Evolutionary conservation across 1,140 invertebrate species (phyloP).

Genomic region (Olivierus martensii): DNA sequence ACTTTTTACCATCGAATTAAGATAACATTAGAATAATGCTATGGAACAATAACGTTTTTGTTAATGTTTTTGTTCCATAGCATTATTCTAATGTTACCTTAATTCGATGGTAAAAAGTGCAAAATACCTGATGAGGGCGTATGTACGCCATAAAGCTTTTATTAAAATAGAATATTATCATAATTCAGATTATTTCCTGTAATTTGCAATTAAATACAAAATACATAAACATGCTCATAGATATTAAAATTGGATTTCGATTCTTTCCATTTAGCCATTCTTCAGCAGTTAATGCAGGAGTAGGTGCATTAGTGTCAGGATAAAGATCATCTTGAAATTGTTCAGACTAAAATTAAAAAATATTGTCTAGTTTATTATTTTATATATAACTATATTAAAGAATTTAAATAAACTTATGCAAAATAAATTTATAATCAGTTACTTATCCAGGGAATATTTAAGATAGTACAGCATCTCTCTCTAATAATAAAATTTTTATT

Average conservation of each 20-base stretch:
- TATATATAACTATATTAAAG: background rate
- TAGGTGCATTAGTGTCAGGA: slow-evolving; percentile 73
- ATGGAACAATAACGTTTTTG: too few species aligned
- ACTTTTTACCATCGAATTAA: too few species aligned
- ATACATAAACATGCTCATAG: slow-evolving; percentile 43
- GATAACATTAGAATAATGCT: too few species aligned
- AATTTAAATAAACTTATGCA: background rate
- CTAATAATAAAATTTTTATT: too few species aligned
- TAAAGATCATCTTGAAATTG: slow-evolving; percentile 80
- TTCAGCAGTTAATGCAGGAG: slow-evolving; percentile 63
- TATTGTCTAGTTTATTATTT: background rate
- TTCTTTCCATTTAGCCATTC: slow-evolving; percentile 81
- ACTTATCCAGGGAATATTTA: too few species aligned
- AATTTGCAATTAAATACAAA: background rate
- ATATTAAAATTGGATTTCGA: slow-evolving; percentile 62
- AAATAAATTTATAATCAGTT: background rate
- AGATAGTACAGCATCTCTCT: too few species aligned
- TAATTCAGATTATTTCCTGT: background rate
- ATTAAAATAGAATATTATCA: too few species aligned
- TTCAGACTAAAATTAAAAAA: slow-evolving; percentile 41
- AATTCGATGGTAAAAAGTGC: too few species aligned
- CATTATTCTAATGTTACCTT: too few species aligned
- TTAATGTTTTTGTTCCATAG: too few species aligned
- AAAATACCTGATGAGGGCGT: too few species aligned
- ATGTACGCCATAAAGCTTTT: too few species aligned